Evolutionary conservation across 1,140 invertebrate species (phyloP).

Genomic region (Octopus sinensis): DNA sequence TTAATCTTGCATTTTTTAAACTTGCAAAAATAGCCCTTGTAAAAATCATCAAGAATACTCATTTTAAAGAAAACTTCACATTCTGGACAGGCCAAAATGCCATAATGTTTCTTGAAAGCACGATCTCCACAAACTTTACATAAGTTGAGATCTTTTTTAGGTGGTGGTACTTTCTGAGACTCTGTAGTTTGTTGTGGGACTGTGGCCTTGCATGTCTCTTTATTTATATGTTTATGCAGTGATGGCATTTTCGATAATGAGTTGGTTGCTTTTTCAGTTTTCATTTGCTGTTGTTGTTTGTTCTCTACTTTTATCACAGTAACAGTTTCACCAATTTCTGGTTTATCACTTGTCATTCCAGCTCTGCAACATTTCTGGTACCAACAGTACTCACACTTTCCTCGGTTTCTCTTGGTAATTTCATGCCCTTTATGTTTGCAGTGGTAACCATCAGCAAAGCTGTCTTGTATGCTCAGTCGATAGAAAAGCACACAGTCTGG

Average conservation of each 20-base stretch:
- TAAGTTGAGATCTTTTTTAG: background rate
- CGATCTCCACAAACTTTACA: constrained; percentile 58
- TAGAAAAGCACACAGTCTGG: constrained; percentile 52
- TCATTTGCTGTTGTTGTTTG: background rate
- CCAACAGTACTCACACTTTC: constrained; percentile 89
- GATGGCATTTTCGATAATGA: background rate
- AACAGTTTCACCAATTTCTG: background rate
- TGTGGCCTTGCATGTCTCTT: too few relatives aligned
- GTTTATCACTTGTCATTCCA: constrained; percentile 74
- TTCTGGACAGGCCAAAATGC: constrained; percentile 58
- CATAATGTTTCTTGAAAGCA: constrained; percentile 58
- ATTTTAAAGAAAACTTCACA: constrained; percentile 35
- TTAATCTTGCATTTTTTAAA: background rate
- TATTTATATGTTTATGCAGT: too few relatives aligned
- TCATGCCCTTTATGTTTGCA: background rate
- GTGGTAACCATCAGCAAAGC: background rate
- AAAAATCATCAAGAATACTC: background rate
- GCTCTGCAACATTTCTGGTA: constrained; percentile 86
- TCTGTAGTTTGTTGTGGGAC: too few relatives aligned
- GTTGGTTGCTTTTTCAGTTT: background rate
- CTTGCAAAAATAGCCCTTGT: background rate
- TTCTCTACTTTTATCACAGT: background rate
- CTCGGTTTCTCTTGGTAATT: constrained; percentile 94
- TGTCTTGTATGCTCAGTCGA: background rate
- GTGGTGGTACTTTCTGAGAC: background rate